Conservation (phyloP, 2,888 invertebrate species). For the Sthenelais limicola region DNA sequence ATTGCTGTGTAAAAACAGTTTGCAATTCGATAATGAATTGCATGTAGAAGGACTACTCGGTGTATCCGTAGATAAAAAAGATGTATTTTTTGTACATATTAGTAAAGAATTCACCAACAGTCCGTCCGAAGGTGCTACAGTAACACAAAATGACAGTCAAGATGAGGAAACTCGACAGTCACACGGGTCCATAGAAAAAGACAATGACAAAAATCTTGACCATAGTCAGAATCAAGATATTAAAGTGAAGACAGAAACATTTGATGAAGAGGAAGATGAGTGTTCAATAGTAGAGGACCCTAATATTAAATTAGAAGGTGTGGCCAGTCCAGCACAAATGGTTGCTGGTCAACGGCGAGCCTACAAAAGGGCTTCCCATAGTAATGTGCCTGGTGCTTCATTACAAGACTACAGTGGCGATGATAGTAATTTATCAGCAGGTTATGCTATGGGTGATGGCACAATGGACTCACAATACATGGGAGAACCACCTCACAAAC, state of each 20-base stretch:
- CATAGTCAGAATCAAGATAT: background rate
- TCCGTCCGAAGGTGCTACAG: conserved; percentile 33
- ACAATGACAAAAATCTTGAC: background rate
- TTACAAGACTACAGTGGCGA: conserved; percentile 15
- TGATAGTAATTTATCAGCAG: conserved; percentile 19
- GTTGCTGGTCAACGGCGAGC: conserved; percentile 24
- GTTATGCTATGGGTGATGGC: background rate
- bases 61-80: conserved; percentile 44
- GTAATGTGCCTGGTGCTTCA: too few relatives aligned
- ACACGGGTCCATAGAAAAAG: background rate
- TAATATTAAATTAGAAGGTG: conserved; percentile 19
- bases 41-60: conserved; percentile 45
- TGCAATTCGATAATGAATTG: conserved; percentile 41
- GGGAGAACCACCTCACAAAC: conserved; percentile 4
- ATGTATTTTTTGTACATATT: conserved; percentile 46
- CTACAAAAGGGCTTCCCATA: conserved; percentile 27
- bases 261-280: background rate
- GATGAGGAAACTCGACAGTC: conserved; percentile 21
- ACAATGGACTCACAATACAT: background rate
- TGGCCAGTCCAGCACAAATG: conserved; percentile 28
- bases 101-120: conserved; percentile 40
- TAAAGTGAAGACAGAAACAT: background rate
- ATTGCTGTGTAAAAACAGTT: conserved; percentile 40
- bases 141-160: conserved; percentile 28
- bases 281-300: conserved; percentile 31